Conservation (phyloP, 2,888 invertebrate genomes). For the Meta bourneti region DNA sequence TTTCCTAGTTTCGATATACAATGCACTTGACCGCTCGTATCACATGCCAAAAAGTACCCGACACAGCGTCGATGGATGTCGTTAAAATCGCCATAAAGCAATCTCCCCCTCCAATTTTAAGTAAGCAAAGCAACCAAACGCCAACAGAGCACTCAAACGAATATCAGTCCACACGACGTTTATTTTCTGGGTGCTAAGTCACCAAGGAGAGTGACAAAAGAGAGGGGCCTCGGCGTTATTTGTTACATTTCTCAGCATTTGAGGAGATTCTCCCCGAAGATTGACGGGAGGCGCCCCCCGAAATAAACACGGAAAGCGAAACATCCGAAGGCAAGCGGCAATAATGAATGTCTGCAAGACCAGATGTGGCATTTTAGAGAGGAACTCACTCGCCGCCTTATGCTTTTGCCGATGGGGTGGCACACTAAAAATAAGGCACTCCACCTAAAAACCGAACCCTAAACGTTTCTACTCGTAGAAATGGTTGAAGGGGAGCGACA, state of each 20-base stretch:
- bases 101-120: too few species aligned
- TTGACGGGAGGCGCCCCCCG: background rate
- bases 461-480: background rate
- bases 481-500: too few species aligned
- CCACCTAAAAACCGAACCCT: background rate
- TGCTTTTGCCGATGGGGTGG: background rate
- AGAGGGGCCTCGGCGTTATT: constrained; percentile 10
- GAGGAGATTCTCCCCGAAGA: background rate
- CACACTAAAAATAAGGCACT: constrained; percentile 20
- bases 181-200: too few species aligned
- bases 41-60: too few species aligned
- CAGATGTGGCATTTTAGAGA: constrained; percentile 53
- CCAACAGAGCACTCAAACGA: too few species aligned
- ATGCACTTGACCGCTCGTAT: too few species aligned
- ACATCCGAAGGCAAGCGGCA: constrained; percentile 21
- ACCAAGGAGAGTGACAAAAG: constrained; percentile 17
- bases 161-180: too few species aligned
- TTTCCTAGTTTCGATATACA: too few species aligned
- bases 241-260: constrained; percentile 20
- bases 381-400: constrained; percentile 17
- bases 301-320: constrained; percentile 8
- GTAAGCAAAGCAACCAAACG: too few species aligned
- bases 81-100: too few species aligned
- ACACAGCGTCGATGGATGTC: too few species aligned
- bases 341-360: constrained; percentile 44